Conservation (phyloP, 2,797 vertebrate genomes). For the Lates japonicus region DNA sequence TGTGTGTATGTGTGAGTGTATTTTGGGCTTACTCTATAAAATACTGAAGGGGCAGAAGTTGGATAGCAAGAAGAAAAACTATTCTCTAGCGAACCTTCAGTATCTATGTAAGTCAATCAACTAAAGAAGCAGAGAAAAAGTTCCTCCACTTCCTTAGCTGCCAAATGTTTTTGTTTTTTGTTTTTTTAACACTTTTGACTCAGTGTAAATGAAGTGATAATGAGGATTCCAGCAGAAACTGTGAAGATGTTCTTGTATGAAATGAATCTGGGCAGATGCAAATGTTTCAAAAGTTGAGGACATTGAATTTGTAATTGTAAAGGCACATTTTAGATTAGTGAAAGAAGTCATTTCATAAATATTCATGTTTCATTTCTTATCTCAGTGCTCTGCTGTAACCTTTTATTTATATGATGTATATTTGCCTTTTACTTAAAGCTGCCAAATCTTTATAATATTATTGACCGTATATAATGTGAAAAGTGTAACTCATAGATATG, state of each 20-base stretch:
- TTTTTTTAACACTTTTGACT: no score
- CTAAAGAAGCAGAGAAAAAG: not conserved
- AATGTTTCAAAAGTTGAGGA: not conserved
- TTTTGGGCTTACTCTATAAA: constrained; percentile 3
- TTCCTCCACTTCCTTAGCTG: constrained; percentile 6
- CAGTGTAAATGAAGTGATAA: constrained; percentile 31
- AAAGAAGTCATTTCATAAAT: not conserved
- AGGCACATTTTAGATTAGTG: constrained; percentile 4
- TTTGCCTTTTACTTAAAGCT: no score
- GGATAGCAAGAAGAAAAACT: constrained; percentile 9
- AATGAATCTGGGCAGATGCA: constrained; percentile 25
- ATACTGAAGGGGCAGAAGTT: constrained; percentile 10
- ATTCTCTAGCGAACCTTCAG: constrained; percentile 23
- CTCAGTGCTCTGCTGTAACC: not conserved
- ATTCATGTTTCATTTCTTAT: not conserved
- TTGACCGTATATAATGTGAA: no score
- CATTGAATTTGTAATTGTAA: not conserved
- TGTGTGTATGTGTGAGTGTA: not conserved
- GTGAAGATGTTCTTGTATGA: constrained; percentile 26
- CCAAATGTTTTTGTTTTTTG: constrained; percentile 12
- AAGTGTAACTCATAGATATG: no score
- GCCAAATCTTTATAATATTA: no score
- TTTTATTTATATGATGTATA: no score
- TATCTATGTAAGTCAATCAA: constrained; percentile 18
- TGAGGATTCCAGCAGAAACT: constrained; percentile 29